A percentile compares a stretch with the other conserved stretches of the same genome.
phyloP scores from a whole-genome alignment of 2,888 invertebrate species.

The Marronus borbonicus region DNA sequence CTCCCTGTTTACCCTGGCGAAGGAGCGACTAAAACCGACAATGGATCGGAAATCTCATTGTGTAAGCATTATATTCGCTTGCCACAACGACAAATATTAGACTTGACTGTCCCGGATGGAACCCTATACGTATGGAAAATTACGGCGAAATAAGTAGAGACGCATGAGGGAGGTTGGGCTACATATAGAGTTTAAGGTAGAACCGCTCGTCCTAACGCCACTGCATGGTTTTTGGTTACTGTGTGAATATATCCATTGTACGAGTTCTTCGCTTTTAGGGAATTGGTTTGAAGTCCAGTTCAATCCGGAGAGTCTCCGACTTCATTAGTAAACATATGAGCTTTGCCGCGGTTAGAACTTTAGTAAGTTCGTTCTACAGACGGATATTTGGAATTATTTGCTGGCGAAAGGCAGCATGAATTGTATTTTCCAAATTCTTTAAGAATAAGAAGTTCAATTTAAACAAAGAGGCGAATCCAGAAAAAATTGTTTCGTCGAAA shows the following conservation, averaged over 20 bases:
- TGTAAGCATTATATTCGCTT: conserved; percentile 3
- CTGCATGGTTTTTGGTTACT: no score
- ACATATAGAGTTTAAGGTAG: no score
- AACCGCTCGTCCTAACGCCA: no score
- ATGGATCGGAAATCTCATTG: conserved; percentile 1
- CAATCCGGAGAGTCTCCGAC: neutral
- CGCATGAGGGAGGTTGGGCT: no score
- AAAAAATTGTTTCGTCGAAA: no score
- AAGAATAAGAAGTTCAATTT: no score
- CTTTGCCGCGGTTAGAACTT: conserved; percentile 25
- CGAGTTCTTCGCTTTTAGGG: neutral
- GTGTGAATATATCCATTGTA: conserved; percentile 1
- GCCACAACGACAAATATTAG: conserved; percentile 1
- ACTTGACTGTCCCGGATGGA: neutral
- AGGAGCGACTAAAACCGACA: neutral
- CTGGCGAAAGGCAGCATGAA: no score
- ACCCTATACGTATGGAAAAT: neutral
- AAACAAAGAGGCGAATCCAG: no score
- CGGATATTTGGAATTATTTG: no score
- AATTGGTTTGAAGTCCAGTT: neutral
- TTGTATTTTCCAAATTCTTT: no score
- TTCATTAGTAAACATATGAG: conserved; percentile 32
- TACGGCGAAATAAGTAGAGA: no score
- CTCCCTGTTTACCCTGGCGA: neutral
- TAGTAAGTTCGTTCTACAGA: no score